Percentiles rank a stretch among this genome's conserved stretches.
These are phyloP conservation scores for Branchinecta lindahli DNA, from an alignment of 1,140 invertebrate species.

Conservation along the genomic window DNA sequence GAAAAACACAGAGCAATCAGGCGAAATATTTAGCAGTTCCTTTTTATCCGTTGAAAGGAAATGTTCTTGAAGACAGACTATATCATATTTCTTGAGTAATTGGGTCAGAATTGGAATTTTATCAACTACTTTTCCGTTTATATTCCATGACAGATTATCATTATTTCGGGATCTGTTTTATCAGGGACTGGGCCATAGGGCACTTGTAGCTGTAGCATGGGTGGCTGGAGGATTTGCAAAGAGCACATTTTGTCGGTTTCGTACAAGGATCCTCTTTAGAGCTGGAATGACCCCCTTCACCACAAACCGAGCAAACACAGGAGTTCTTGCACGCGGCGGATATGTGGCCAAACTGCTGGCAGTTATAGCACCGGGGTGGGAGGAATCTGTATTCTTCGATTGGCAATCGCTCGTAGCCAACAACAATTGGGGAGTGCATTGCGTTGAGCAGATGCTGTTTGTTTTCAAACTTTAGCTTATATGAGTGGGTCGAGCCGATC, in stretches of 20 bases:
- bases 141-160: slow-evolving; percentile 6
- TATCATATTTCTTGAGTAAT: slow-evolving; percentile 2
- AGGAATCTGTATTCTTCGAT: no score
- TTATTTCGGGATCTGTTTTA: slow-evolving; percentile 8
- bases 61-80: slow-evolving; percentile 9
- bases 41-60: slow-evolving; percentile 6
- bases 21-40: slow-evolving; percentile 1
- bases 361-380: slow-evolving; percentile 7
- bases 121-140: background rate
- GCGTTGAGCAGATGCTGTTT: slow-evolving; percentile 8
- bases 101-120: slow-evolving; percentile 5
- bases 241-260: slow-evolving; percentile 8
- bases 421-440: slow-evolving; percentile 1
- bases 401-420: no score
- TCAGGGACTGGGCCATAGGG: slow-evolving; percentile 3
- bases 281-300: slow-evolving; percentile 3
- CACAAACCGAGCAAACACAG: slow-evolving; percentile 4
- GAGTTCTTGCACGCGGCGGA: background rate
- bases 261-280: slow-evolving; percentile 1
- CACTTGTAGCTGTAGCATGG: slow-evolving; percentile 8
- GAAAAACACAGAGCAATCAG: slow-evolving; percentile 5
- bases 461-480: slow-evolving; percentile 9
- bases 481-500: no score
- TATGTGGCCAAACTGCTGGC: background rate
- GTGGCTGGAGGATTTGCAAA: slow-evolving; percentile 4